These are phyloP conservation scores for Archaeoteleia sp. DNA, from an alignment of 2,888 invertebrate genomes.

Conservation along the genomic window DNA sequence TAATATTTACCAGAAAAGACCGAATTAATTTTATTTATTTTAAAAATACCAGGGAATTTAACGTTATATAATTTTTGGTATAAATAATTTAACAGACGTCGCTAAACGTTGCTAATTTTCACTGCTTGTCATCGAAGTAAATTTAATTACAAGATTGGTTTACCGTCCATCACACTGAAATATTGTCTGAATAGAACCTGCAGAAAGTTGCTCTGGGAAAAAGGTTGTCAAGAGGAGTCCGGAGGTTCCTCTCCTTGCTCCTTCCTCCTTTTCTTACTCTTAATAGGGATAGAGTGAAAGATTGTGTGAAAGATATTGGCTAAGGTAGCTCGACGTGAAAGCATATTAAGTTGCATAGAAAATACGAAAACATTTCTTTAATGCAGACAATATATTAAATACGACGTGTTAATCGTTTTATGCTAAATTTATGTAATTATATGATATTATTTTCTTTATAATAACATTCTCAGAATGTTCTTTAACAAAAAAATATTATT, in stretches of 20 bases:
- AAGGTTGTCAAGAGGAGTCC: background rate
- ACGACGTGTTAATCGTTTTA: no score
- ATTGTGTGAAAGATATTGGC: background rate
- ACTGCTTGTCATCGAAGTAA: background rate
- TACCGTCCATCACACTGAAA: background rate
- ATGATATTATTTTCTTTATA: no score
- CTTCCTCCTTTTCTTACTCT: no score
- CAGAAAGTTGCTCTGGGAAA: background rate
- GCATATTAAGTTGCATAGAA: background rate
- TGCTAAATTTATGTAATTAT: no score
- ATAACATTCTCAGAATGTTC: no score
- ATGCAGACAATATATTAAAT: background rate
- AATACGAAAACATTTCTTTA: background rate
- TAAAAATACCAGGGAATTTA: no score
- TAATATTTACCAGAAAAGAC: no score
- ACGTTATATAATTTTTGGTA: background rate
- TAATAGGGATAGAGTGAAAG: background rate
- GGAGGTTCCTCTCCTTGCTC: no score
- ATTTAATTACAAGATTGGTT: background rate
- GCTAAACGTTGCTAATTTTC: background rate
- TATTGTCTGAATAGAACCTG: background rate
- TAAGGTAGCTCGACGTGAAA: background rate
- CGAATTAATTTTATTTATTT: no score
- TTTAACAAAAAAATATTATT: no score
- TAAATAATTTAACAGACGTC: background rate